Evolutionary conservation across 2,113 vertebrate genomes (phyloP).

Genomic region (Oenanthe melanoleuca): DNA sequence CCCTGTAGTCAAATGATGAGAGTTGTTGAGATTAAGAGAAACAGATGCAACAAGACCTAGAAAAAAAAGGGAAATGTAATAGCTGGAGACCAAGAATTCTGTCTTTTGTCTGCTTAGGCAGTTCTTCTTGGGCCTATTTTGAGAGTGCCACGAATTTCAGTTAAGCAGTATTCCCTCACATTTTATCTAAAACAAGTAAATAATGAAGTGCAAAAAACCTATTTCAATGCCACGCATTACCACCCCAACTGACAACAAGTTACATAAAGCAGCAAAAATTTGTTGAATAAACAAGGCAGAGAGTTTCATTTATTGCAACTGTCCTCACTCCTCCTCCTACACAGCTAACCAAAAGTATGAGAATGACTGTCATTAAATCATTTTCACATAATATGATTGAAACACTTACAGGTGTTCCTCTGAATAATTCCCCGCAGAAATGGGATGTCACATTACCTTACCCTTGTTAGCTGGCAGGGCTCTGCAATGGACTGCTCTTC

Average conservation of each 20-base stretch:
- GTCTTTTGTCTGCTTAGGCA: background rate
- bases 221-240: background rate
- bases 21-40: background rate
- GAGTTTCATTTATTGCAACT: background rate
- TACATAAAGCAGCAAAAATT: background rate
- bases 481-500: slow-evolving; percentile 81
- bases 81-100: background rate
- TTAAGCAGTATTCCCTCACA: background rate
- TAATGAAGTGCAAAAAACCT: background rate
- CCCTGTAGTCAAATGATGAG: background rate
- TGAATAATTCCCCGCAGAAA: background rate
- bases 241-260: background rate
- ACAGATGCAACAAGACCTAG: background rate
- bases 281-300: background rate
- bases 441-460: slow-evolving; percentile 73
- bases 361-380: background rate
- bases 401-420: background rate
- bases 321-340: background rate
- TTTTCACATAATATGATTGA: background rate
- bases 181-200: background rate
- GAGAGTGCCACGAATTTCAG: background rate
- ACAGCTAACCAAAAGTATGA: background rate
- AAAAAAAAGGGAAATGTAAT: background rate
- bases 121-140: background rate
- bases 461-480: slow-evolving; percentile 84